A percentile compares a stretch with the other conserved stretches of the same genome.
phyloP scores from a whole-genome alignment of 2,797 vertebrate genomes.

The Girardinus metallicus region DNA sequence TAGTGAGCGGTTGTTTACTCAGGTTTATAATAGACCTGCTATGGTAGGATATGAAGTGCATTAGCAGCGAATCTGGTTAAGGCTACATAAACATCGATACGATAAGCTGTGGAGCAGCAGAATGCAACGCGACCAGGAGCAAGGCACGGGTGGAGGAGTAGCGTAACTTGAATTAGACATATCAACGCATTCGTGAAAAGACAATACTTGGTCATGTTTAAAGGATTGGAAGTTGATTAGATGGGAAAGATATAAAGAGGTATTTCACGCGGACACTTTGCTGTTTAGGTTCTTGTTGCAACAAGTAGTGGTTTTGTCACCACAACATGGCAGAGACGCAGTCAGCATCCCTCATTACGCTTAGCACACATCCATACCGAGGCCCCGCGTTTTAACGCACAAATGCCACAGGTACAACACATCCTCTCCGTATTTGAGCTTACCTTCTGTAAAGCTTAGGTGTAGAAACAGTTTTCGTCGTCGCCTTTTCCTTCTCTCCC shows the following conservation, averaged over 20 bases:
- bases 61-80: background rate
- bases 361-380: no score
- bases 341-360: background rate
- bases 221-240: background rate
- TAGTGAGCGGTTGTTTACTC: background rate
- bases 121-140: background rate
- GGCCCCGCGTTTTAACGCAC: background rate
- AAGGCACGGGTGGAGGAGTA: background rate
- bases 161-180: background rate
- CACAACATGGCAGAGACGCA: slow-evolving; percentile 18
- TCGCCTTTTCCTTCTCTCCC: slow-evolving; percentile 36
- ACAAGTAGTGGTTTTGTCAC: slow-evolving; percentile 1
- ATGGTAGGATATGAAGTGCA: background rate
- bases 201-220: background rate
- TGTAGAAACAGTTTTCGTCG: slow-evolving; percentile 29
- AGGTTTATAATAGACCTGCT: background rate
- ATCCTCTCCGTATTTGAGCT: background rate
- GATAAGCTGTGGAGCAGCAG: background rate
- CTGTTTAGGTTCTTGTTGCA: background rate
- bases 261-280: slow-evolving; percentile 4
- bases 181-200: background rate
- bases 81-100: background rate
- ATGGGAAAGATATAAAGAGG: background rate
- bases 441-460: slow-evolving; percentile 32
- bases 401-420: rapidly evolving